Base-by-base conservation (phyloP, 2,113 vertebrate genomes). In the Petrocephalus microphthalmus region DNA sequence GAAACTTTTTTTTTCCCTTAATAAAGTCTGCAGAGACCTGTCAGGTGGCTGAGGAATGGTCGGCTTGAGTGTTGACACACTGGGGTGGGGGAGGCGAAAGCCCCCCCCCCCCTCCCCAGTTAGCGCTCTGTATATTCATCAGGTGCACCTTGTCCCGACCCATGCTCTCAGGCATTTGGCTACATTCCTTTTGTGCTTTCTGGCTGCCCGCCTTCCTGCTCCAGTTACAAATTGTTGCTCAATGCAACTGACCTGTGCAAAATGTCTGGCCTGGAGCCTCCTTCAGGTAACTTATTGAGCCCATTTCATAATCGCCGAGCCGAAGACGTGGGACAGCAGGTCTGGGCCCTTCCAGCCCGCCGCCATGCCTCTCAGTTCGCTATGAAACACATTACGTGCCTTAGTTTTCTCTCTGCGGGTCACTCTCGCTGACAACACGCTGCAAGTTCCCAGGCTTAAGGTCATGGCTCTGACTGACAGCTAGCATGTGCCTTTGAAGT, bases 181-280 rank as follows among this genome's bases (percentile, higher is more conserved):
- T 89, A 90, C 92, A 93, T 94, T 94, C 93, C 92, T 88, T 85
- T 90, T 84, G 37, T 13, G 87, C 93, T 94, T 94, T 92, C 91
- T 88, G 57, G 88, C 60, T 11, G 88, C 91, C 89, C 85, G 90
- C 89, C 91, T 90, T 82, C 86, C 89, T 86, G 89, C 91, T 90
- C 74, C n/a, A 88, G 88, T 94, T 94, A 92, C 94, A 89, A 88
- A 87, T 67, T 90, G 92, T 90, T 91, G 93, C 90, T 91, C 87
- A 93, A 93, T 89, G 92, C 91, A 90, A 90, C 92, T 92, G 93
- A 93, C 94, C 90, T 88, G 88, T 90, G 90, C 90, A 92, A 67
- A 91, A 90, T 87, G 85, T 90, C 13, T 81, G 29, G 49, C 2
- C 51, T 25, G 8, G 20, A n/a, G 2, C 25, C 29, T 53, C 25